phyloP scores from a whole-genome alignment of 2,113 vertebrate genomes.

The Sebastes schlegelii region DNA sequence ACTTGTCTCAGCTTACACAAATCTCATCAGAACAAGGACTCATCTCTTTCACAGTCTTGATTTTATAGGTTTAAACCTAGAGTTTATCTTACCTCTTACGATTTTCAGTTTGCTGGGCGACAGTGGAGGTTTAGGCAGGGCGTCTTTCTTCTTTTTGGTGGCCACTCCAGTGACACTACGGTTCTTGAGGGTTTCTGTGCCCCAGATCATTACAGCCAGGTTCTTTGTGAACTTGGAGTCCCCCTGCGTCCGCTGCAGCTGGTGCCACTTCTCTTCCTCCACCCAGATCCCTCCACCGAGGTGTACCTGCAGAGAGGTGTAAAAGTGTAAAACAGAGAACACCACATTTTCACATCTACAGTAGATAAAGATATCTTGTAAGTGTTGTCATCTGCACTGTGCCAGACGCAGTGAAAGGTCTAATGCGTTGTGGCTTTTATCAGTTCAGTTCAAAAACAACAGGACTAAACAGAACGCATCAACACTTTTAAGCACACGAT shows the following conservation, averaged over 20 bases:
- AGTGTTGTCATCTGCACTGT: neutral
- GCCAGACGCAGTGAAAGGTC: neutral
- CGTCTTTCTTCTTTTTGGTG: slow-evolving; percentile 99
- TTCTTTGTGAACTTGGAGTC: slow-evolving; percentile 99
- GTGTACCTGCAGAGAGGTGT: slow-evolving; percentile 88
- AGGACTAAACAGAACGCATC: neutral
- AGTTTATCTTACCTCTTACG: slow-evolving; percentile 90
- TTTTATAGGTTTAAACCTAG: neutral
- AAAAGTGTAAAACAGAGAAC: neutral
- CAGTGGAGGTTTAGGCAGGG: slow-evolving; percentile 96
- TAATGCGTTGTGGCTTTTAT: neutral
- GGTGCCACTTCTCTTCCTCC: slow-evolving; percentile 99
- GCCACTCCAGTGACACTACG: slow-evolving; percentile 98
- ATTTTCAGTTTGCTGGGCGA: slow-evolving; percentile 99
- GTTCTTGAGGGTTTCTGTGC: slow-evolving; percentile 99
- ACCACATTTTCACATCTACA: neutral
- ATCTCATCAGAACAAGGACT: neutral
- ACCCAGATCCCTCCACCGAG: slow-evolving; percentile 99
- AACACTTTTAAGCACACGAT: neutral
- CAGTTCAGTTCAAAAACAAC: neutral
- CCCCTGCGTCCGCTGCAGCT: slow-evolving; percentile 98
- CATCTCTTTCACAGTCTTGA: neutral
- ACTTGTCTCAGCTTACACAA: slow-evolving; percentile 7
- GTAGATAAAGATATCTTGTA: neutral
- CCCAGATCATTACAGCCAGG: slow-evolving; percentile 99